These are phyloP conservation scores for Papilio polytes DNA, from an alignment of 1,140 invertebrate species.

Conservation along the genomic window DNA sequence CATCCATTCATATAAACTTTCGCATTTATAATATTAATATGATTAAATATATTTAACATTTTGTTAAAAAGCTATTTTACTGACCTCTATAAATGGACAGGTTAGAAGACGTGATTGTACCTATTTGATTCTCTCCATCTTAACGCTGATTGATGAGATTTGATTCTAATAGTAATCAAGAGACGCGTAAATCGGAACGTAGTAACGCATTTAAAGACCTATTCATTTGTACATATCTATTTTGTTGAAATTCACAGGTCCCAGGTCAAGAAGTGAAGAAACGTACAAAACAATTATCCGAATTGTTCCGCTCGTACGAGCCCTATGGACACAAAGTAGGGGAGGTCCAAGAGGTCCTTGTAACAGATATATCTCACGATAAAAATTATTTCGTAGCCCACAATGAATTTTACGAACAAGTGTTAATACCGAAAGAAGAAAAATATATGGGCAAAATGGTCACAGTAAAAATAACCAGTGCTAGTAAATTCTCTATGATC, in stretches of 20 bases:
- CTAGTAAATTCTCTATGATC: conserved; percentile 95
- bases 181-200: too few relatives aligned
- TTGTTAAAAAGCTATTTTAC: too few relatives aligned
- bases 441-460: conserved; percentile 93
- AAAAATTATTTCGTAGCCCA: conserved; percentile 96
- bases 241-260: conserved; percentile 57
- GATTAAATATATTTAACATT: too few relatives aligned
- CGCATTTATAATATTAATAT: too few relatives aligned
- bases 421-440: conserved; percentile 91
- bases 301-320: conserved; percentile 96
- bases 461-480: conserved; percentile 89
- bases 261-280: conserved; percentile 94
- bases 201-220: too few relatives aligned
- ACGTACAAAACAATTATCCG: conserved; percentile 94
- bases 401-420: conserved; percentile 98
- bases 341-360: conserved; percentile 91
- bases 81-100: too few relatives aligned
- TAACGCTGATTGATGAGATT: too few relatives aligned
- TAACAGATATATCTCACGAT: conserved; percentile 97
- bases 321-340: conserved; percentile 93
- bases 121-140: too few relatives aligned
- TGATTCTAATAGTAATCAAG: too few relatives aligned
- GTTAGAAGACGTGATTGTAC: too few relatives aligned
- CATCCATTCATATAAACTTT: too few relatives aligned
- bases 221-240: too few relatives aligned